Evolutionary conservation across 2,888 invertebrate species (phyloP).

Genomic region (Sepioteuthis lessoniana): DNA sequence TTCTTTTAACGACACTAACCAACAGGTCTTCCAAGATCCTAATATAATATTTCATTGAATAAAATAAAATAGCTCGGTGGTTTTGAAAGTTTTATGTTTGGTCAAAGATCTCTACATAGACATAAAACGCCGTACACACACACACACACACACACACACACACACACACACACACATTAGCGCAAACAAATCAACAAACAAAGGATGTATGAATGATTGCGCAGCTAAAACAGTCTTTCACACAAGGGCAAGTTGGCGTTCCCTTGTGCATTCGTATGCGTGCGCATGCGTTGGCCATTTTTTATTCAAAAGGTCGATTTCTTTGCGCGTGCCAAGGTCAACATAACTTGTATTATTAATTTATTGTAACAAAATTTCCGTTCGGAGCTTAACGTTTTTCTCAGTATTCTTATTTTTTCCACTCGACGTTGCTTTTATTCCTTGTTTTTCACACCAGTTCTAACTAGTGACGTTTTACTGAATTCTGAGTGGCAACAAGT

Average conservation of each 20-base stretch:
- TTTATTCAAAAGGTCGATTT: not conserved
- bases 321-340: slow-evolving; percentile 13
- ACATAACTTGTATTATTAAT: slow-evolving; percentile 21
- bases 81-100: too few species aligned
- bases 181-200: not conserved
- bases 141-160: not conserved
- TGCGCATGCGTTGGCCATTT: not conserved
- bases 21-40: too few species aligned
- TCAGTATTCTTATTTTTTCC: too few species aligned
- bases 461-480: too few species aligned
- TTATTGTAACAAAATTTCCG: not conserved
- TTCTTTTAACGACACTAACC: too few species aligned
- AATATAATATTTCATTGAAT: too few species aligned
- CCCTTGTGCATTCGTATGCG: not conserved
- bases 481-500: not conserved
- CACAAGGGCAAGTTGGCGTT: not conserved
- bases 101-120: too few species aligned
- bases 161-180: not conserved
- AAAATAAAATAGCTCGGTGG: too few species aligned
- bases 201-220: not conserved
- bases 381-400: not conserved
- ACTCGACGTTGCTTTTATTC: too few species aligned
- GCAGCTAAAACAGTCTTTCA: not conserved
- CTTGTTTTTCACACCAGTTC: too few species aligned
- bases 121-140: not conserved